Evolutionary conservation across 2,888 invertebrate species (phyloP).

Genomic region (Nycteola revayana): DNA sequence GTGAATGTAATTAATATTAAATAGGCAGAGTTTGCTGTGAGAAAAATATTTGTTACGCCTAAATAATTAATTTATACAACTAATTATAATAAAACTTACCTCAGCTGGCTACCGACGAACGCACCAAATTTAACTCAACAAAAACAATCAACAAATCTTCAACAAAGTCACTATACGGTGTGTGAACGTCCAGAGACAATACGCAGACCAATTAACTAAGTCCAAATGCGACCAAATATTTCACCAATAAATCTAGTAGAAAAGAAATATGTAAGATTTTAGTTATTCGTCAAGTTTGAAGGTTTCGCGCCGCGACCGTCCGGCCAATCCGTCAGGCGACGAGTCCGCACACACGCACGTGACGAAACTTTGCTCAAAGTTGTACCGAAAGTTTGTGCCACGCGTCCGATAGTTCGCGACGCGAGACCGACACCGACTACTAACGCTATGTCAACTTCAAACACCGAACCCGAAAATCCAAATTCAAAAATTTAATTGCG

Average conservation of each 20-base stretch:
- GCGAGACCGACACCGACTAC: constrained; percentile 41
- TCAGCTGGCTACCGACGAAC: constrained; percentile 35
- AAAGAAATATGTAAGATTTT: constrained; percentile 31
- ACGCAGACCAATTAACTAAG: constrained; percentile 49
- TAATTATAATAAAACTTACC: constrained; percentile 49
- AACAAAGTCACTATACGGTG: constrained; percentile 64
- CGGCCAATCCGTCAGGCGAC: constrained; percentile 50
- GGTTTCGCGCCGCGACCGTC: constrained; percentile 39
- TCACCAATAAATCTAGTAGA: constrained; percentile 40
- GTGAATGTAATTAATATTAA: neutral
- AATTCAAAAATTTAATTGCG: constrained; percentile 47
- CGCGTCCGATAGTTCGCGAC: constrained; percentile 56
- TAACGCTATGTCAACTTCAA: constrained; percentile 21
- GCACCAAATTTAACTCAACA: constrained; percentile 50
- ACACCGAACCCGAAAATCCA: constrained; percentile 33
- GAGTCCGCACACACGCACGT: constrained; percentile 65
- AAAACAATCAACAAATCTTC: constrained; percentile 67
- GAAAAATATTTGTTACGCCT: constrained; percentile 14
- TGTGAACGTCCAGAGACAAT: constrained; percentile 62
- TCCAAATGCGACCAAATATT: constrained; percentile 46
- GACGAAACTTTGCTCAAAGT: constrained; percentile 62
- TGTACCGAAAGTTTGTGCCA: constrained; percentile 57
- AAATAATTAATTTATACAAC: constrained; percentile 5
- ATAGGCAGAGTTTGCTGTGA: constrained; percentile 7
- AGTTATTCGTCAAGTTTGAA: constrained; percentile 10